Conservation (phyloP, 2,113 vertebrate species). For the Stomatorhinus ivindoensis region DNA sequence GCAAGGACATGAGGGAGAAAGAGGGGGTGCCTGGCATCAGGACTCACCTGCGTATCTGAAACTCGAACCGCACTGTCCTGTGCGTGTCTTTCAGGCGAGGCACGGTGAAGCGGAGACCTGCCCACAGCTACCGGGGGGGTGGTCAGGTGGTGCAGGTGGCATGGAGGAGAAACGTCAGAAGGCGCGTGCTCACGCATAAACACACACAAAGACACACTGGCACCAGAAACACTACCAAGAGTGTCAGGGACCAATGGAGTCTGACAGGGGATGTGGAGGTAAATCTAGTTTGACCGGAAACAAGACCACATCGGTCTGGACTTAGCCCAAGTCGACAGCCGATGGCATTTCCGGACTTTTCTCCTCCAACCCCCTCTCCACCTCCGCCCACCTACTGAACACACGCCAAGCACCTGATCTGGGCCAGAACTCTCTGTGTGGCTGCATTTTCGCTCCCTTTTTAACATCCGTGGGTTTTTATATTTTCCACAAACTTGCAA, state of each 20-base stretch:
- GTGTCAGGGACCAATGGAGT: background rate
- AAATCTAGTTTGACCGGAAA: background rate
- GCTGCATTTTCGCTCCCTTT: slow-evolving; percentile 2
- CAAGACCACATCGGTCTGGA: background rate
- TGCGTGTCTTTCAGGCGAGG: slow-evolving; percentile 70
- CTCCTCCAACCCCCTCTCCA: background rate
- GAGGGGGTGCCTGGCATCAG: background rate
- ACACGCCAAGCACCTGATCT: slow-evolving; percentile 19
- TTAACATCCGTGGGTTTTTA: slow-evolving; percentile 10
- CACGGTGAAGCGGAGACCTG: slow-evolving; percentile 78
- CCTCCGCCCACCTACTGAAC: background rate
- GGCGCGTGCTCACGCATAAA: background rate
- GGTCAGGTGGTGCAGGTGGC: background rate
- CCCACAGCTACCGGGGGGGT: slow-evolving; percentile 61
- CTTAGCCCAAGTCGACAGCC: background rate
- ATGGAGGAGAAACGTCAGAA: background rate
- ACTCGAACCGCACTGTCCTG: slow-evolving; percentile 76
- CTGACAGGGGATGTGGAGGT: background rate
- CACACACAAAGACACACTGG: background rate
- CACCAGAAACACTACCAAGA: background rate
- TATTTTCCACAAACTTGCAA: slow-evolving; percentile 17
- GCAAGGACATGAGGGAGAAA: background rate
- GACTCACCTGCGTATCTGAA: slow-evolving; percentile 79
- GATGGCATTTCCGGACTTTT: background rate
- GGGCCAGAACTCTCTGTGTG: slow-evolving; percentile 12